Percentiles rank a stretch among this genome's conserved stretches.
phyloP scores from a whole-genome alignment of 2,113 vertebrate species.

The human region DNA sequence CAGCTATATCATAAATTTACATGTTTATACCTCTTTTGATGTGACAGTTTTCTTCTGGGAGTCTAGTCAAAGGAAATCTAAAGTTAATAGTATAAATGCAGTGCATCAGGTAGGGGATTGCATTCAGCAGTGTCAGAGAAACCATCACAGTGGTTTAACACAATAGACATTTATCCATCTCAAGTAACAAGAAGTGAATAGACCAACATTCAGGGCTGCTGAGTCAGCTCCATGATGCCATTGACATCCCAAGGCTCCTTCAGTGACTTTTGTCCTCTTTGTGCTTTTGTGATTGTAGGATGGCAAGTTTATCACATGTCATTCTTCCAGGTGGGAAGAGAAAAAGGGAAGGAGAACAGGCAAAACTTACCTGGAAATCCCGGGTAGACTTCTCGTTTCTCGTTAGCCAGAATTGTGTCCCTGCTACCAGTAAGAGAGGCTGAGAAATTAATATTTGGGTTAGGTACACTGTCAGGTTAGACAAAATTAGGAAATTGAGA shows the following conservation, averaged over 20 bases:
- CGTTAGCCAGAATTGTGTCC: background rate
- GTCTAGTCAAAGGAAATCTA: conserved; percentile 7
- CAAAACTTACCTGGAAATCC: background rate
- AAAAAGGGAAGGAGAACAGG: background rate
- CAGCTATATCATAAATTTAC: background rate
- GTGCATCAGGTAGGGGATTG: background rate
- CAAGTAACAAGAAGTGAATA: background rate
- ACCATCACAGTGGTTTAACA: background rate
- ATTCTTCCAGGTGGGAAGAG: background rate
- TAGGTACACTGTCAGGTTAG: background rate
- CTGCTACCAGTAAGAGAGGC: background rate
- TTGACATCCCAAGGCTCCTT: background rate
- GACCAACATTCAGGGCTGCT: background rate
- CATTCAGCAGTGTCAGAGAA: background rate
- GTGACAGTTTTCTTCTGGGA: background rate
- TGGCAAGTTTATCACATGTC: background rate
- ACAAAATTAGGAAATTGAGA: background rate
- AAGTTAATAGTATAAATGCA: background rate
- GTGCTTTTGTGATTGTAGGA: background rate
- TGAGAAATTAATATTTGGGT: background rate
- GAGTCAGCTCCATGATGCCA: background rate
- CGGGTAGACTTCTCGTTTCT: background rate
- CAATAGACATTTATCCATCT: background rate
- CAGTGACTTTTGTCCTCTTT: background rate
- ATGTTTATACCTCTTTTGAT: background rate